These are phyloP conservation scores for Torymus tubicola DNA, from an alignment of 2,888 invertebrate species.

Conservation along the genomic window DNA sequence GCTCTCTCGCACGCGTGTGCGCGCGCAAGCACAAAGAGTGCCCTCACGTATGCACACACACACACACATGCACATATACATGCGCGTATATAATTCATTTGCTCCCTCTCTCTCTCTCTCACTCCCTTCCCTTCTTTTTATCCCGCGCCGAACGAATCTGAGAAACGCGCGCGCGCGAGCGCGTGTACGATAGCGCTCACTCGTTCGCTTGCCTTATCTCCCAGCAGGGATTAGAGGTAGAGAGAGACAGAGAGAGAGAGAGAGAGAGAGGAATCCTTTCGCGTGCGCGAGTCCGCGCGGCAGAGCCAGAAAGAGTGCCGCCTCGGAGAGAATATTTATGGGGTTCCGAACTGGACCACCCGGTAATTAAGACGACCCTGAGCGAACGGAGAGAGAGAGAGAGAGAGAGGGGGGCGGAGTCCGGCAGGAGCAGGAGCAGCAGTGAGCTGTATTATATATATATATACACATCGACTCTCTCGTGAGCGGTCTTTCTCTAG, in stretches of 20 bases:
- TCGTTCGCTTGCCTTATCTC: not conserved
- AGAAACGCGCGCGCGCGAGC: no score
- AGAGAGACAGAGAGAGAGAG: slow-evolving; percentile 12
- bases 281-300: slow-evolving; percentile 23
- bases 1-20: not conserved
- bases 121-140: slow-evolving; percentile 22
- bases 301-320: slow-evolving; percentile 67
- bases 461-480: not conserved
- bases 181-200: slow-evolving; percentile 7
- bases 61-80: slow-evolving; percentile 52
- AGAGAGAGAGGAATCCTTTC: slow-evolving; percentile 19
- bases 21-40: slow-evolving; percentile 33
- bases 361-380: slow-evolving; percentile 74
- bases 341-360: slow-evolving; percentile 73
- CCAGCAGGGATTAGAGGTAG: not conserved
- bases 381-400: slow-evolving; percentile 28
- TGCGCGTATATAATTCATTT: slow-evolving; percentile 45
- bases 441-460: slow-evolving; percentile 42
- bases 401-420: slow-evolving; percentile 66
- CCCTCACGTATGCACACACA: slow-evolving; percentile 57
- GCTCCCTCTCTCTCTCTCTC: slow-evolving; percentile 36
- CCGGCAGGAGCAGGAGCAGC: slow-evolving; percentile 63
- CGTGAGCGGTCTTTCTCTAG: slow-evolving; percentile 61
- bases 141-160: no score
- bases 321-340: slow-evolving; percentile 69